Evolutionary conservation across 2,113 vertebrate genomes (phyloP).

Genomic region (Cisticola juncidis): DNA sequence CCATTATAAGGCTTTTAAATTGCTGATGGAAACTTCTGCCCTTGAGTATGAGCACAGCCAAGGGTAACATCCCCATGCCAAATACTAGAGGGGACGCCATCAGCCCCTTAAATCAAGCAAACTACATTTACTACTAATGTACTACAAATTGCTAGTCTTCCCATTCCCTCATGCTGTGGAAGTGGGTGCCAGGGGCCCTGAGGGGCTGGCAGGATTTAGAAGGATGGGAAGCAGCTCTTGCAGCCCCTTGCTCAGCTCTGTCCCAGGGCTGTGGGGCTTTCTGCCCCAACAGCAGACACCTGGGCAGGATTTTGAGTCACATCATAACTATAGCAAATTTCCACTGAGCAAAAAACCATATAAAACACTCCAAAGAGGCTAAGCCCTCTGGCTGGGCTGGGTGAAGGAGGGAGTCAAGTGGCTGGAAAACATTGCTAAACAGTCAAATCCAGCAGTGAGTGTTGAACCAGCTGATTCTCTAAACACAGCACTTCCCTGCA

Average conservation of each 20-base stretch:
- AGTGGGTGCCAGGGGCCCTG: not conserved
- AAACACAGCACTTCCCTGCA: not conserved
- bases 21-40: slow-evolving; percentile 37
- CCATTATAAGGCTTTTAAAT: not conserved
- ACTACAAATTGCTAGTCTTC: not conserved
- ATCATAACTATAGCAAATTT: not conserved
- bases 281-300: not conserved
- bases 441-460: not conserved
- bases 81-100: not conserved
- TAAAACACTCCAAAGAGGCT: not conserved
- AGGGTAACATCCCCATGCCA: slow-evolving; percentile 41
- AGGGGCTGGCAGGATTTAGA: not conserved
- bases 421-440: slow-evolving; percentile 38
- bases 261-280: not conserved
- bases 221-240: not conserved
- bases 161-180: not conserved
- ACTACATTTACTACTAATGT: not conserved
- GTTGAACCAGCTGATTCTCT: not conserved
- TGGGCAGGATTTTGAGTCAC: not conserved
- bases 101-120: not conserved
- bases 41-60: not conserved
- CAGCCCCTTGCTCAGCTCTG: not conserved
- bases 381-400: not conserved
- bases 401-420: slow-evolving; percentile 4
- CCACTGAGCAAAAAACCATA: not conserved